Base-by-base conservation (phyloP, 2,113 vertebrate species). In the Esox niger region DNA sequence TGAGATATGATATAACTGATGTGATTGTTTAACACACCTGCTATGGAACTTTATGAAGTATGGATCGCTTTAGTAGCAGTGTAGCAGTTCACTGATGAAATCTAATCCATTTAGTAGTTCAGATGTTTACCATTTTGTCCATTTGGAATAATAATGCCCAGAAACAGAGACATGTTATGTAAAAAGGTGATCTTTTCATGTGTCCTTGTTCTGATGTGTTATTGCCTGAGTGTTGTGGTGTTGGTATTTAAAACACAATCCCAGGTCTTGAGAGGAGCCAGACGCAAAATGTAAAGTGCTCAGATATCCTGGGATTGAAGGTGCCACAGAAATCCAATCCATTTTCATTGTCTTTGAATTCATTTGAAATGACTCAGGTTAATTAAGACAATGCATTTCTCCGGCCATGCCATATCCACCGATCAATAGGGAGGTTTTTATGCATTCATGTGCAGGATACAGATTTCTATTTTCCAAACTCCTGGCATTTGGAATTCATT, bases 321-420 rank as follows among this genome's bases (percentile, higher is more conserved):
- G 79, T 81, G 80, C 79, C 57, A 31, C 69, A 23, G 64, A 13
- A 76, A 76, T 70, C 74, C 63, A 25, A 86, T 86, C 79, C 76
- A 85, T 89, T 85, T 85, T 76, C 87, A 88, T 84, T 83, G 76
- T 83, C 65, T 46, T 71, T 74, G 76, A 83, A 87, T 87, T 78
- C 38, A 87, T 89, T 85, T 78, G 54, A 86, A 84, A 80, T 64
- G 78, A 15, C 73, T 77, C 70, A 55, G 73, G 71, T 90, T 78
- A 87, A 85, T 90, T 90, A 88, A 78, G 85, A 79, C 74, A 82
- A 88, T 88, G 76, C 83, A 78, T 85, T 83, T 80, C 75, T 83
- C 79, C 26, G 69, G 81, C 79, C 69, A 69, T 85, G 83, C 75
- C 70, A 81, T 88, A 83, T 82, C 70, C 80, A 88, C 89, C 26